These are phyloP conservation scores for Caenorhabditis auriculariae DNA, from an alignment of 2,888 invertebrate genomes.

Conservation along the genomic window DNA sequence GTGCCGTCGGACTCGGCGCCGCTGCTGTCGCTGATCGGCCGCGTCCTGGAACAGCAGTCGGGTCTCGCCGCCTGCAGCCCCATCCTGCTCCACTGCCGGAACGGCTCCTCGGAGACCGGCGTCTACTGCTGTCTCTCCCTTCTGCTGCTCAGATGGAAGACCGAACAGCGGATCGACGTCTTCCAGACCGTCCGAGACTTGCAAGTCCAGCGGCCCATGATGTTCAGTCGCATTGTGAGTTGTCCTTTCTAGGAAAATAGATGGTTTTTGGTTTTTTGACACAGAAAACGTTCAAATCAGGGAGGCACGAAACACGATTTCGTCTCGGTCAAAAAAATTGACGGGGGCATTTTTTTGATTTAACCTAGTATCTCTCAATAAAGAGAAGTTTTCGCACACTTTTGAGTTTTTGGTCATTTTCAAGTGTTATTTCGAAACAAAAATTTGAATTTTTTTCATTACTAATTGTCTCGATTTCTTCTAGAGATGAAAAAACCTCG, in stretches of 20 bases:
- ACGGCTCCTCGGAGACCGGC: slow-evolving; percentile 56
- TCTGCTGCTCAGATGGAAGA: slow-evolving; percentile 57
- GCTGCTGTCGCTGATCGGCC: slow-evolving; percentile 71
- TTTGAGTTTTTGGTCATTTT: no score
- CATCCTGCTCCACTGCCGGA: slow-evolving; percentile 83
- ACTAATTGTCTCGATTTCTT: no score
- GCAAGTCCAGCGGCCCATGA: slow-evolving; percentile 29
- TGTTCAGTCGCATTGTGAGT: slow-evolving; percentile 35
- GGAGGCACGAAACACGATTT: no score
- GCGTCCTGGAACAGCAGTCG: slow-evolving; percentile 68
- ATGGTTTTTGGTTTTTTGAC: no score
- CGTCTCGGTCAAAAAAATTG: no score
- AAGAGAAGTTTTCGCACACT: no score
- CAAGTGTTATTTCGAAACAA: neutral
- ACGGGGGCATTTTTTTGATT: no score
- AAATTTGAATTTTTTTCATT: neutral
- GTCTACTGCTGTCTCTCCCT: slow-evolving; percentile 56
- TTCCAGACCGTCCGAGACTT: slow-evolving; percentile 53
- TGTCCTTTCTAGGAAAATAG: no score
- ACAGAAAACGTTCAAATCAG: no score
- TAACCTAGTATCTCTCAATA: no score
- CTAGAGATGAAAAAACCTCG: no score
- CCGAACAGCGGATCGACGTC: slow-evolving; percentile 61
- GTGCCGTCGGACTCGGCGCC: slow-evolving; percentile 43
- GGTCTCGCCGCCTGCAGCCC: slow-evolving; percentile 73